phyloP scores from a whole-genome alignment of 2,888 invertebrate genomes.

The Papilio elwesi region DNA sequence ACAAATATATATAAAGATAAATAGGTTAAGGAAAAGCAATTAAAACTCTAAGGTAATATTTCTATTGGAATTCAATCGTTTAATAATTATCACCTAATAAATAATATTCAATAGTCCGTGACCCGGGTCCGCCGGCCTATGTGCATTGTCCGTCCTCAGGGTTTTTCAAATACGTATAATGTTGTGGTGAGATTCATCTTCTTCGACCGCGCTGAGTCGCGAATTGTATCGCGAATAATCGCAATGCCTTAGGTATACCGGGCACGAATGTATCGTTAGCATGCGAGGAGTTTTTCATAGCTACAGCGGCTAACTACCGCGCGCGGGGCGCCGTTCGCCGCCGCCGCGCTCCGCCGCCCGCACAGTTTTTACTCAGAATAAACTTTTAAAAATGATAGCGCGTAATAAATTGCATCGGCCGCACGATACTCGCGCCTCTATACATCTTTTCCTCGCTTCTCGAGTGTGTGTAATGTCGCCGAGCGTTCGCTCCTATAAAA shows the following conservation, averaged over 20 bases:
- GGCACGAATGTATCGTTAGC: conserved; percentile 4
- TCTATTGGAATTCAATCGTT: no score
- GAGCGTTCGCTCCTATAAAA: conserved; percentile 59
- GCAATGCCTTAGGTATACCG: background rate
- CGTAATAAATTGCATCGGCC: conserved; percentile 36
- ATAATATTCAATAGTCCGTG: no score
- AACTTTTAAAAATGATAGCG: conserved; percentile 24
- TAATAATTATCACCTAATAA: no score
- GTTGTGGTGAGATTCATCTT: no score
- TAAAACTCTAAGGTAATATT: background rate
- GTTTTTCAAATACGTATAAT: no score
- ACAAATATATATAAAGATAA: background rate
- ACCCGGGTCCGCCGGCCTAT: no score
- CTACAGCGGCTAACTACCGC: background rate
- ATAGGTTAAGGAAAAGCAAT: background rate
- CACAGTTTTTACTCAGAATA: conserved; percentile 25
- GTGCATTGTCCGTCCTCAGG: no score
- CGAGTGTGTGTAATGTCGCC: conserved; percentile 66
- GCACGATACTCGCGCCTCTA: conserved; percentile 55
- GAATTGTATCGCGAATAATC: background rate
- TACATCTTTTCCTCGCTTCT: conserved; percentile 74
- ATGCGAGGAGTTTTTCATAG: conserved; percentile 18
- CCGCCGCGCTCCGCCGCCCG: conserved; percentile 38
- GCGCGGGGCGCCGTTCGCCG: conserved; percentile 44
- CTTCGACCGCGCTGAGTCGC: no score